These are phyloP conservation scores for Rutilus rutilus DNA, from an alignment of 2,113 vertebrate species.

Conservation along the genomic window DNA sequence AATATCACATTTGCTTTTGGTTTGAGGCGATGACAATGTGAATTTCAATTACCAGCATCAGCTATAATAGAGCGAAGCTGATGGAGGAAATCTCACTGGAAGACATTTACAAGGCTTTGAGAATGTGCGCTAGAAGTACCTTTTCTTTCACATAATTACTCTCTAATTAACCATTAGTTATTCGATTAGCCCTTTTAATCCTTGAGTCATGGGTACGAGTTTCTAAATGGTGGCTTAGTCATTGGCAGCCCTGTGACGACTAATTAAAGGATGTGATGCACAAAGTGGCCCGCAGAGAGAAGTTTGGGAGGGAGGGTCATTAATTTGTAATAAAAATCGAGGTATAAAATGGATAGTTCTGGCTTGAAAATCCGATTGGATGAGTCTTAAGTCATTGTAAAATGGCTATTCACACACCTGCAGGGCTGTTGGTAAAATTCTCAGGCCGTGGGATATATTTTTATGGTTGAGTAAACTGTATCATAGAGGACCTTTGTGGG, in stretches of 20 bases:
- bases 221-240: slow-evolving; percentile 74
- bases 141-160: slow-evolving; percentile 78
- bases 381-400: background rate
- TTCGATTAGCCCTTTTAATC: slow-evolving; percentile 80
- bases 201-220: slow-evolving; percentile 77
- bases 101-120: slow-evolving; percentile 73
- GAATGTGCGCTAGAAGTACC: slow-evolving; percentile 67
- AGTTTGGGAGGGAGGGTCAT: slow-evolving; percentile 66
- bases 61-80: slow-evolving; percentile 71
- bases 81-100: slow-evolving; percentile 66
- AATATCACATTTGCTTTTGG: slow-evolving; percentile 48
- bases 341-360: slow-evolving; percentile 45
- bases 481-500: background rate
- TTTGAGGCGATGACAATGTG: slow-evolving; percentile 75
- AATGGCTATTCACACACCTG: background rate
- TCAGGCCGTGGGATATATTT: background rate
- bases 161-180: slow-evolving; percentile 83
- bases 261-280: slow-evolving; percentile 66
- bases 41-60: slow-evolving; percentile 76
- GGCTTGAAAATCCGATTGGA: background rate
- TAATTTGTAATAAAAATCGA: slow-evolving; percentile 71
- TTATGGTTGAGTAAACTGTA: background rate
- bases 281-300: slow-evolving; percentile 57
- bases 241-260: slow-evolving; percentile 71
- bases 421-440: background rate